These are phyloP conservation scores for Napeogenes sylphis DNA, from an alignment of 2,888 invertebrate species.

Conservation along the genomic window DNA sequence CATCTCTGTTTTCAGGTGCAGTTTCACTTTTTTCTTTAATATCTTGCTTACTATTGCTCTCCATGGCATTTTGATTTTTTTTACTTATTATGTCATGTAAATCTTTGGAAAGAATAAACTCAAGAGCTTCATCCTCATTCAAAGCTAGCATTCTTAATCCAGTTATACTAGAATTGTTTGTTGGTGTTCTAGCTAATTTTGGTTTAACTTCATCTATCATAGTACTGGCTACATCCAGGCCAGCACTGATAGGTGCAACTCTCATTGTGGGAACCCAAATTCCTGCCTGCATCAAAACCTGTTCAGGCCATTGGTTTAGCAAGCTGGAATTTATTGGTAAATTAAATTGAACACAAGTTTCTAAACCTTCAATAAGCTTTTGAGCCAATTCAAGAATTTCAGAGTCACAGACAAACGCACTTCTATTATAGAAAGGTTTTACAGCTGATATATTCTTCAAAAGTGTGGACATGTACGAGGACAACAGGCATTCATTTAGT, in stretches of 20 bases:
- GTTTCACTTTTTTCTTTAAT: slow-evolving; percentile 27
- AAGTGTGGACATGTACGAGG: slow-evolving; percentile 91
- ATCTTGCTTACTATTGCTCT: slow-evolving; percentile 13
- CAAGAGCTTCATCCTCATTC: slow-evolving; percentile 84
- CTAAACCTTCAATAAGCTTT: slow-evolving; percentile 85
- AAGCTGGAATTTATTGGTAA: slow-evolving; percentile 90
- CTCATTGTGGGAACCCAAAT: slow-evolving; percentile 89
- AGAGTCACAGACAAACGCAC: slow-evolving; percentile 88
- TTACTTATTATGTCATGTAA: slow-evolving; percentile 48
- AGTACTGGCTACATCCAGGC: slow-evolving; percentile 87
- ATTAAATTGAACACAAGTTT: slow-evolving; percentile 83
- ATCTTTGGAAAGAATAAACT: slow-evolving; percentile 80
- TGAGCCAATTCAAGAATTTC: slow-evolving; percentile 89
- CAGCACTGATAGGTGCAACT: slow-evolving; percentile 85
- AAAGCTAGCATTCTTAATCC: slow-evolving; percentile 74
- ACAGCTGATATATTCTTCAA: slow-evolving; percentile 85
- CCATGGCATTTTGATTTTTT: slow-evolving; percentile 22
- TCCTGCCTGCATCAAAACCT: slow-evolving; percentile 89
- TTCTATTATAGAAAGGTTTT: slow-evolving; percentile 88
- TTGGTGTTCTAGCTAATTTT: slow-evolving; percentile 57
- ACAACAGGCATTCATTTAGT: slow-evolving; percentile 90
- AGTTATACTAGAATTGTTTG: slow-evolving; percentile 51
- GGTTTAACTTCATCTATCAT: slow-evolving; percentile 70
- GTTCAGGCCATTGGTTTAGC: slow-evolving; percentile 92
- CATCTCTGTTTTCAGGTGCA: slow-evolving; percentile 21